phyloP scores from a whole-genome alignment of 2,113 vertebrate genomes.

The Kryptolebias marmoratus region DNA sequence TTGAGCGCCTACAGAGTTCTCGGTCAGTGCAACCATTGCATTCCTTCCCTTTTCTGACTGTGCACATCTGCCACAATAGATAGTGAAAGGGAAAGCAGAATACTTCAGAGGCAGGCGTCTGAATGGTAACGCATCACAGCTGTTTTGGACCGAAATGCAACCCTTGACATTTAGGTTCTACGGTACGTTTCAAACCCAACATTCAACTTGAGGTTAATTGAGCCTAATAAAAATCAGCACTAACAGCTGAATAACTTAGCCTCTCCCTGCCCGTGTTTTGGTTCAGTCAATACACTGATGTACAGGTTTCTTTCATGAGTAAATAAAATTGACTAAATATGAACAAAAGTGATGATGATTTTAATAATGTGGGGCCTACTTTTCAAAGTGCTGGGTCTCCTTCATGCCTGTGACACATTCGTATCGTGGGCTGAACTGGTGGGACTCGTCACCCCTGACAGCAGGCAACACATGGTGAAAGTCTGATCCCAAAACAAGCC shows the following conservation, averaged over 20 bases:
- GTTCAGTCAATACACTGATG: background rate
- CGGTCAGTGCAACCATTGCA: conserved; percentile 27
- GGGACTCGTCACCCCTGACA: background rate
- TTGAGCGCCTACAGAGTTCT: conserved; percentile 10
- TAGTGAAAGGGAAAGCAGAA: conserved; percentile 62
- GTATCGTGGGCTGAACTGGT: background rate
- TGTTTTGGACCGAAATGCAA: conserved; percentile 56
- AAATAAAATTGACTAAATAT: no score
- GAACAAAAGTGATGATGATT: no score
- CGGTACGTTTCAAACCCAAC: conserved; percentile 43
- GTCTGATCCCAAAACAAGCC: background rate
- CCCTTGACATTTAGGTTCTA: conserved; percentile 37
- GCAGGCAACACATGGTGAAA: background rate
- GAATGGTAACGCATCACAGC: conserved; percentile 75
- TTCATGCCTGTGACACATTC: no score
- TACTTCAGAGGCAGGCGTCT: conserved; percentile 44
- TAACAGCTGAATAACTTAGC: background rate
- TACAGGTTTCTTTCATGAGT: no score
- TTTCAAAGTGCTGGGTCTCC: no score
- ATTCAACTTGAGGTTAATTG: conserved; percentile 34
- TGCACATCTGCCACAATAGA: conserved; percentile 73
- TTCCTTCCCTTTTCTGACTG: conserved; percentile 64
- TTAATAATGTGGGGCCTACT: no score
- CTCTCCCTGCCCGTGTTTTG: background rate
- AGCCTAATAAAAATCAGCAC: conserved; percentile 14